Evolutionary conservation across 2,888 invertebrate genomes (phyloP).

Genomic region (Nebria brevicollis): DNA sequence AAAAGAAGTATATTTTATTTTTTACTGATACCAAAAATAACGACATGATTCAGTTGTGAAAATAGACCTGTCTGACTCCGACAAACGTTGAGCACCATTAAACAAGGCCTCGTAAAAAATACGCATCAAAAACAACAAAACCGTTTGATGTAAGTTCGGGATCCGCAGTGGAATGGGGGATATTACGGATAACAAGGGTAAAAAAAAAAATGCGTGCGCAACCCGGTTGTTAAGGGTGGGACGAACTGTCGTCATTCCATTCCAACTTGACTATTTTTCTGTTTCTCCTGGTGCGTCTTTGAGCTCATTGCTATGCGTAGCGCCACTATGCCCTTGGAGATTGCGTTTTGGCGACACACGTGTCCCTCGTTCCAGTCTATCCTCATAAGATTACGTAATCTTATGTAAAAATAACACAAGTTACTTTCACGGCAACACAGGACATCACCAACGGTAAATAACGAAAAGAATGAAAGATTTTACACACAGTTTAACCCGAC

Average conservation of each 20-base stretch:
- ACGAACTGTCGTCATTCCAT: not conserved
- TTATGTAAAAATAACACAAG: slow-evolving; percentile 23
- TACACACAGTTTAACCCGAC: not conserved
- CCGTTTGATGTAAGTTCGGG: not conserved
- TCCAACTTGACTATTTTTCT: not conserved
- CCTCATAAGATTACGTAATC: slow-evolving; percentile 20
- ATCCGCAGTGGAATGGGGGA: not conserved
- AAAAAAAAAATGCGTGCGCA: not conserved
- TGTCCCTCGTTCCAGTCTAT: not conserved
- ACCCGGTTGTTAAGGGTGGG: not conserved
- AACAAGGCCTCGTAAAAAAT: not conserved
- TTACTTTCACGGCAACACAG: not conserved
- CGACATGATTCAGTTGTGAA: not conserved
- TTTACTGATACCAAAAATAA: no score
- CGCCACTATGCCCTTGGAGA: not conserved
- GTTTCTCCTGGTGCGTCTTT: not conserved
- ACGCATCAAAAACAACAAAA: not conserved
- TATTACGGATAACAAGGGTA: not conserved
- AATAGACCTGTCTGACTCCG: not conserved
- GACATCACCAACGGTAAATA: not conserved
- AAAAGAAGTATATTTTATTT: no score
- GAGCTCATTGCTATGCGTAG: slow-evolving; percentile 9
- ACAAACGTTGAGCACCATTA: not conserved
- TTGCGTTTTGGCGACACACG: slow-evolving; percentile 5
- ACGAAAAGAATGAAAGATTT: not conserved